These are phyloP conservation scores for Cyprinodon diabolis DNA, from an alignment of 2,797 vertebrate genomes.

Conservation along the genomic window DNA sequence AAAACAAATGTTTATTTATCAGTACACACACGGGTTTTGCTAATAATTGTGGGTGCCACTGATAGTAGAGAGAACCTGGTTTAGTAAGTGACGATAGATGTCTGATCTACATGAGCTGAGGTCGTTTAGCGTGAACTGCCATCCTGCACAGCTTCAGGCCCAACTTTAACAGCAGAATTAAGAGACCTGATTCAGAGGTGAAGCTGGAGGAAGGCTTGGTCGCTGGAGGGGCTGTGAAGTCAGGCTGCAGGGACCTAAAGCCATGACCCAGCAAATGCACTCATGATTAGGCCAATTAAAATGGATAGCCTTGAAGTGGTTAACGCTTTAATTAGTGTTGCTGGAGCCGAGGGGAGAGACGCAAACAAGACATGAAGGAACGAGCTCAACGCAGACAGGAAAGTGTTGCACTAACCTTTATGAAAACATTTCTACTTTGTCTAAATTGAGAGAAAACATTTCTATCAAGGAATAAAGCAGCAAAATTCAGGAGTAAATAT, in stretches of 20 bases:
- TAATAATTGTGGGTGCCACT: background rate
- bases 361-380: slow-evolving; percentile 50
- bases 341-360: slow-evolving; percentile 59
- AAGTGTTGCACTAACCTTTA: slow-evolving; percentile 25
- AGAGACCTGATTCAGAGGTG: slow-evolving; percentile 51
- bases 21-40: background rate
- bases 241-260: slow-evolving; percentile 28
- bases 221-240: slow-evolving; percentile 45
- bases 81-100: background rate
- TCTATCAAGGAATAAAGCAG: background rate
- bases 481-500: background rate
- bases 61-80: background rate
- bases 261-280: slow-evolving; percentile 49
- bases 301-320: slow-evolving; percentile 67
- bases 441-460: slow-evolving; percentile 19
- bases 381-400: slow-evolving; percentile 46
- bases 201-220: slow-evolving; percentile 40
- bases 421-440: slow-evolving; percentile 15
- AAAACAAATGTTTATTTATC: background rate
- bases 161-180: slow-evolving; percentile 53
- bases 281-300: slow-evolving; percentile 69
- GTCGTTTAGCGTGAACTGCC: slow-evolving; percentile 2
- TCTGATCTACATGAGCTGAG: slow-evolving; percentile 25
- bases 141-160: slow-evolving; percentile 4
- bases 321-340: slow-evolving; percentile 81